phyloP scores from a whole-genome alignment of 2,888 invertebrate genomes.

The Kryphioiulus occultus region DNA sequence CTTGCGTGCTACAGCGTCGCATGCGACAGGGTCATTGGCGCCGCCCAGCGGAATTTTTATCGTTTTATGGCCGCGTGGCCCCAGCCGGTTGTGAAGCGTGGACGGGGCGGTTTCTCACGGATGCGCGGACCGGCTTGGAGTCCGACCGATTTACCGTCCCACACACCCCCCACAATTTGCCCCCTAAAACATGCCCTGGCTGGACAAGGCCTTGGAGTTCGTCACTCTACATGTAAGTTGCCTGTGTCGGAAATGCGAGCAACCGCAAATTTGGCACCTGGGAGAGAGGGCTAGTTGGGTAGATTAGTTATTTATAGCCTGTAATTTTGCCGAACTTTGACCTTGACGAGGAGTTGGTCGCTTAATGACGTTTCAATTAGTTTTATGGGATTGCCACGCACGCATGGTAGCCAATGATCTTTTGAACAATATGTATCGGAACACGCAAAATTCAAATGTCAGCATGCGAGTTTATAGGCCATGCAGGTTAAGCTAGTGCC shows the following conservation, averaged over 20 bases:
- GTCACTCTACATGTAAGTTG: too few relatives aligned
- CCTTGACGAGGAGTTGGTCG: neutral
- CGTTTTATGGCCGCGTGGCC: neutral
- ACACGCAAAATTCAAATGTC: too few relatives aligned
- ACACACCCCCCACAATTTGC: neutral
- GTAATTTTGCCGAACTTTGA: neutral
- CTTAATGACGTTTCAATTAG: neutral
- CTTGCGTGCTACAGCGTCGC: neutral
- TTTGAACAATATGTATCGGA: too few relatives aligned
- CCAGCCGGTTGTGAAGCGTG: conserved; percentile 18
- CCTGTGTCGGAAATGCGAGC: neutral
- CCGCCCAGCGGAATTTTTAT: conserved; percentile 30
- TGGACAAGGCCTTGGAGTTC: too few relatives aligned
- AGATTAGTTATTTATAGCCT: neutral
- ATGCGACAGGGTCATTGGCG: conserved; percentile 13
- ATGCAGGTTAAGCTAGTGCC: too few relatives aligned
- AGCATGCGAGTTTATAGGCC: too few relatives aligned
- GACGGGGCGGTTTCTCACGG: neutral
- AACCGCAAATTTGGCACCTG: neutral
- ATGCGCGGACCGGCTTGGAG: neutral
- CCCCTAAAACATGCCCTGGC: too few relatives aligned
- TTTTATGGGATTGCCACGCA: neutral
- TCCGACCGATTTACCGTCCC: neutral
- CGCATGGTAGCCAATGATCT: neutral
- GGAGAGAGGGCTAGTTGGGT: neutral